Evolutionary conservation across 2,113 vertebrate genomes (phyloP), one percentile per base, ranked within the genome.

Genomic region (Ovibos moschatus): DNA sequence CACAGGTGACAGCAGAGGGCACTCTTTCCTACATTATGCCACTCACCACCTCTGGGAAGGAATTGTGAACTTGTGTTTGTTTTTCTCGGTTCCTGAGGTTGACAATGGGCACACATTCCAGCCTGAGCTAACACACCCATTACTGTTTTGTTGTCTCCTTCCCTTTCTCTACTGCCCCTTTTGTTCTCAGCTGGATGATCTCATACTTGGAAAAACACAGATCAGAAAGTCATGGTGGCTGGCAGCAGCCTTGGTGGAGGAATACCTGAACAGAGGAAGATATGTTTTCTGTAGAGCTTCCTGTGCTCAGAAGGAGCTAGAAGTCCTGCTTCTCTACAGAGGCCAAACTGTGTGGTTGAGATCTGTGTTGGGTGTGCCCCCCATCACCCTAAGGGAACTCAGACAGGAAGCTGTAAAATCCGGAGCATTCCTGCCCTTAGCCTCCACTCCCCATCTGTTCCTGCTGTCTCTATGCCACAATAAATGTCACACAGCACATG

Each of bases 1-100:
- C 28, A 6, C n/a, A 84, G 2, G 0, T 1, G 62, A 91, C 98
- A 98, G 96, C 83, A 97, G 97, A 97, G 97, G 96, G 97, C 97
- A 53, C 98, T 64, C 96, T 97, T 94, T 19, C 53, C 96, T 87
- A 15, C 51, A 10, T 40, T 82, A 84, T 60, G 47, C 13, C 30
- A 8, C 50, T 23, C 1, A 0, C 43, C 17, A 30, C 21, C 50
- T n/a, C 1, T 1, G 57, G 36, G 85, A 30, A 50, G 88, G 76
- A 76, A 88, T 81, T 89, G 27, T 50, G 78, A 43, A 40, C 85
- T 74, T 9, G 33, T 12, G 43, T 51, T 94, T 95, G 76, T 88
- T 95, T 97, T 93, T 89, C 97, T 95, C 64, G 30, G 89, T 97
- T 98, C 40, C 96, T 91, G 33, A 47, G 19, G 14, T 71, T 85